A percentile compares a stretch with the other conserved stretches of the same genome.
Evolutionary conservation across 2,113 vertebrate genomes (phyloP).

Genomic region (Otis tarda): DNA sequence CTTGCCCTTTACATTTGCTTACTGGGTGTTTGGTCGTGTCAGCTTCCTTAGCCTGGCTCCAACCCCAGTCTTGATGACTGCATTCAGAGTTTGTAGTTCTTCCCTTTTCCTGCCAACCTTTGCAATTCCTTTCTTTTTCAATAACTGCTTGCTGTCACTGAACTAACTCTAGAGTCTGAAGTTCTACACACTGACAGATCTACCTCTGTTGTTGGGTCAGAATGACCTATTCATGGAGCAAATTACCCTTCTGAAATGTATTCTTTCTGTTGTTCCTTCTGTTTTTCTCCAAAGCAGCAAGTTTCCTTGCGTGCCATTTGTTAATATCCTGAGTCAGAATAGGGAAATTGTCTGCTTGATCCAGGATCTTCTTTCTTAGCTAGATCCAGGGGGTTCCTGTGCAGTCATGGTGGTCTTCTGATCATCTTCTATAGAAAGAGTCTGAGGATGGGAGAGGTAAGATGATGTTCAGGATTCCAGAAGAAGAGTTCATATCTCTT

Average conservation of each 20-base stretch:
- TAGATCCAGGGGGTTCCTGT: not conserved
- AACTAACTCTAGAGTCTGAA: not conserved
- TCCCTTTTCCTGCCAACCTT: not conserved
- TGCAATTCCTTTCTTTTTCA: not conserved
- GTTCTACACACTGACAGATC: not conserved
- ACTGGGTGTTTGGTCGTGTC: fast-evolving
- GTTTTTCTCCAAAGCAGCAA: not conserved
- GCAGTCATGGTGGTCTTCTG: not conserved
- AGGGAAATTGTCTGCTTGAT: not conserved
- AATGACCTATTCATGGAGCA: not conserved
- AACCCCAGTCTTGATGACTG: not conserved
- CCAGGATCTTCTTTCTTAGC: not conserved
- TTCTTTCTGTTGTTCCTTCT: not conserved
- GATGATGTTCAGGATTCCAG: not conserved
- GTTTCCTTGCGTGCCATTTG: not conserved
- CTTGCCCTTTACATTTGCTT: not conserved
- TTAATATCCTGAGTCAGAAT: not conserved
- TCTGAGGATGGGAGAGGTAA: not conserved
- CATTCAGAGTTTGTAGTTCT: not conserved
- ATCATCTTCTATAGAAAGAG: not conserved
- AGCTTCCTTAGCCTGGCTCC: not conserved
- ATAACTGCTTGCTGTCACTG: not conserved
- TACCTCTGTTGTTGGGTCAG: not conserved
- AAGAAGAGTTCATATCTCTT: not conserved
- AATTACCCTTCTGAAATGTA: not conserved